Base-by-base conservation (phyloP, 2,888 invertebrate species). In the Tholera decimalis region DNA sequence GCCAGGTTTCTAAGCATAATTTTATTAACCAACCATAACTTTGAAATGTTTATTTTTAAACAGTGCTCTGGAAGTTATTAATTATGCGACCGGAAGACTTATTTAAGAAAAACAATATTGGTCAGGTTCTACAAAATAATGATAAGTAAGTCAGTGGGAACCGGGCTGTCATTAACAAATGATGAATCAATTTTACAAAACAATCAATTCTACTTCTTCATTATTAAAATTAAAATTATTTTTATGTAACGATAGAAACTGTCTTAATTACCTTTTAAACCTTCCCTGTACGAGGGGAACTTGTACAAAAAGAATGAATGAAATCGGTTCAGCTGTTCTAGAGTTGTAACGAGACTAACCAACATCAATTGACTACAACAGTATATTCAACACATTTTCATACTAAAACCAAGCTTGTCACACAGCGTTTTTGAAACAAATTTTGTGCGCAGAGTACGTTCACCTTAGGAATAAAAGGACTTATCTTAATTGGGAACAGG, bases 391-490 rank as follows among this genome's bases (percentile, higher is more conserved):
- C 22, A 39, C 20, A 63, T 43, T 35, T 39, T 37, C 15, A 13
- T 7, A 37, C 20, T 11, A 61, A 24, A 35, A 62, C 68, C 60
- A 70, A 80, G 67, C 69, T 63, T 46, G 28, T 47, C 30, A 2
- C 18, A 67, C 37, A 11, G 28, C 51, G 3, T 35, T 49, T 71
- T 41, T 39, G 39, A 46, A 63, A 54, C 63, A 59, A 63, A 72
- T 77, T 81, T 83, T 83, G 82, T 79, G 82, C 82, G 73, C 81
- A 46, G 66, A 63, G 41, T 49, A 62, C 67, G n/a, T 60, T 74
- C 55, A 56, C 35, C 81, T 78, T 78, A 83, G 49, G 50, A 66
- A 63, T 59, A 49, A 66, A 59, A 18, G 33, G 46, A 18, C 64
- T 60, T 57, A 53, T 57, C 53, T 82, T 63, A 82, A 57, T 83